These are phyloP conservation scores for Litocranius walleri DNA, from an alignment of 2,113 vertebrate genomes.

Conservation along the genomic window DNA sequence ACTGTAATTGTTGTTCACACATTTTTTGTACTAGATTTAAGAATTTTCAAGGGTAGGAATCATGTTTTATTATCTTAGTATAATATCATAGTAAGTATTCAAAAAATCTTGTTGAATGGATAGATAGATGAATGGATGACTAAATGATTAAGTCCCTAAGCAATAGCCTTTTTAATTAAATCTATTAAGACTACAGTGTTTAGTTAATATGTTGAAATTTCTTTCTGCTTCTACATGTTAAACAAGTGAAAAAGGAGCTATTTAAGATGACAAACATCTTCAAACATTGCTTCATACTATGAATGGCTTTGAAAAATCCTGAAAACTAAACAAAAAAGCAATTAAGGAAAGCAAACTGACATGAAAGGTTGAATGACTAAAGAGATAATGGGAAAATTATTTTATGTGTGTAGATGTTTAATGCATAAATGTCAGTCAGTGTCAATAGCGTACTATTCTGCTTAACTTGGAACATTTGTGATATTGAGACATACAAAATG, in stretches of 20 bases:
- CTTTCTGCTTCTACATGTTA: constrained; percentile 48
- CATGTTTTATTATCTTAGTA: constrained; percentile 17
- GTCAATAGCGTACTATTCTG: constrained; percentile 1
- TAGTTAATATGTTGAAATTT: constrained; percentile 39
- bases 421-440: constrained; percentile 49
- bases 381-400: constrained; percentile 65
- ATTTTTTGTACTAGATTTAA: neutral
- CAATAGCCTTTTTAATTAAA: constrained; percentile 40
- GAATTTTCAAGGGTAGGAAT: neutral
- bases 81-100: neutral
- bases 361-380: constrained; percentile 62
- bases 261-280: constrained; percentile 59
- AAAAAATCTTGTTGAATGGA: neutral
- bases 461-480: neutral
- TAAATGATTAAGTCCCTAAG: neutral
- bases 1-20: constrained; percentile 4
- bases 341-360: constrained; percentile 77
- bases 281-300: constrained; percentile 49
- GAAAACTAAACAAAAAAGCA: constrained; percentile 74
- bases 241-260: constrained; percentile 16
- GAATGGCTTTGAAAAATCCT: constrained; percentile 53
- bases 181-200: constrained; percentile 41
- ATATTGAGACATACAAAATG: constrained; percentile 3
- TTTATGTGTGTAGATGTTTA: constrained; percentile 67
- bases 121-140: constrained; percentile 7